phyloP scores from a whole-genome alignment of 2,888 invertebrate species.

The Hypomecis atomaria region DNA sequence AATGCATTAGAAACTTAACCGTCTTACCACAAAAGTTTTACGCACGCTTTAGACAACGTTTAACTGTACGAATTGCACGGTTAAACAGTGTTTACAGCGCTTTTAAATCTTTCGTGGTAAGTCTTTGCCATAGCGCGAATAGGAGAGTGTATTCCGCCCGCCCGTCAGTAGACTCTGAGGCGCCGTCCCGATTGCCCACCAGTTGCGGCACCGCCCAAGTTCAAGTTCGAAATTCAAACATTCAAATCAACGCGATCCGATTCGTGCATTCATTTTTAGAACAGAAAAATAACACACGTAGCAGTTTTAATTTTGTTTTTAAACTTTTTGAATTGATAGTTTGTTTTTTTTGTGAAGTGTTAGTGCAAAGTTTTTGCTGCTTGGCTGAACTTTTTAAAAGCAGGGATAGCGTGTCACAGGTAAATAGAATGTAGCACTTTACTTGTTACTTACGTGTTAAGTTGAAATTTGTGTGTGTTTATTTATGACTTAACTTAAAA shows the following conservation, averaged over 20 bases:
- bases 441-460: conserved; percentile 31
- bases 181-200: conserved; percentile 63
- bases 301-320: background rate
- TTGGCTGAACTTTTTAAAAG: conserved; percentile 41
- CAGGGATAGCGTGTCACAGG: conserved; percentile 40
- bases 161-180: conserved; percentile 65
- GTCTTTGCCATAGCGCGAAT: conserved; percentile 13
- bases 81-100: no score
- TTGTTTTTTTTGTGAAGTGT: conserved; percentile 36
- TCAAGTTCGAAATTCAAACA: conserved; percentile 57
- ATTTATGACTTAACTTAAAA: no score
- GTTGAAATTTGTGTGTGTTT: conserved; percentile 4
- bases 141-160: conserved; percentile 41
- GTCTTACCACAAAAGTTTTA: no score
- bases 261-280: conserved; percentile 37
- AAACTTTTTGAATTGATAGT: background rate
- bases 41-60: no score
- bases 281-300: conserved; percentile 6
- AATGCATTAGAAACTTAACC: no score
- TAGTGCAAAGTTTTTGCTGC: conserved; percentile 30
- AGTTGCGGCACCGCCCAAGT: conserved; percentile 57
- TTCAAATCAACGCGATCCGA: conserved; percentile 33
- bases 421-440: conserved; percentile 38
- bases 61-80: no score
- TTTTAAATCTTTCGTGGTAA: conserved; percentile 22